Evolutionary conservation across 2,113 vertebrate genomes (phyloP).

Genomic region (Salvelinus fontinalis): DNA sequence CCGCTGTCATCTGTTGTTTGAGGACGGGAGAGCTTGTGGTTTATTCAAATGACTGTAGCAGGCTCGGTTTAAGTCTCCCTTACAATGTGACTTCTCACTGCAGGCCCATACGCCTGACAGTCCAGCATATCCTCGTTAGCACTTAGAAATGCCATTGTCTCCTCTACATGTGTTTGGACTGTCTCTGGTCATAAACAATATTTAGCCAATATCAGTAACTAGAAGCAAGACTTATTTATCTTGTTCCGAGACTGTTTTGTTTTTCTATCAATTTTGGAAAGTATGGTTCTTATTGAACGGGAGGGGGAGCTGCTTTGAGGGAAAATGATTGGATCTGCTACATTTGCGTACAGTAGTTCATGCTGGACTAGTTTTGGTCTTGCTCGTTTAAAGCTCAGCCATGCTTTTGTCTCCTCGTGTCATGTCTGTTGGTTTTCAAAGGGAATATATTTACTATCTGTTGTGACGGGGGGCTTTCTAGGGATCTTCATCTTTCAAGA

Average conservation of each 20-base stretch:
- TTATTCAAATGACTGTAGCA: slow-evolving; percentile 53
- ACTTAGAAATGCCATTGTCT: slow-evolving; percentile 64
- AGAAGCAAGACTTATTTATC: not conserved
- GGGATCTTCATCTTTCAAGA: not conserved
- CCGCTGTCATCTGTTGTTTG: slow-evolving; percentile 43
- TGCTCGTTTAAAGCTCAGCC: not conserved
- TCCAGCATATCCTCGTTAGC: slow-evolving; percentile 55
- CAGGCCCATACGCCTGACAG: not conserved
- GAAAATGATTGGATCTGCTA: not conserved
- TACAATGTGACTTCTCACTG: not conserved
- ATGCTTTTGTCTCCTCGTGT: slow-evolving; percentile 8
- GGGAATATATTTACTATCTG: slow-evolving; percentile 37
- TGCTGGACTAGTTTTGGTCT: slow-evolving; percentile 28
- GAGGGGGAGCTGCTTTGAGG: not conserved
- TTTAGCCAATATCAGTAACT: not conserved
- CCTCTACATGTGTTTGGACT: slow-evolving; percentile 47
- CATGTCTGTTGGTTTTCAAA: slow-evolving; percentile 36
- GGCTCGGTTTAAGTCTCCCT: slow-evolving; percentile 60
- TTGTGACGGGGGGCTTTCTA: slow-evolving; percentile 8
- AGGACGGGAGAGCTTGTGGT: slow-evolving; percentile 10
- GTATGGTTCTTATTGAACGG: not conserved
- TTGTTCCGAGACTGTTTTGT: not conserved
- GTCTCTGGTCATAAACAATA: not conserved
- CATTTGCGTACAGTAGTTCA: not conserved
- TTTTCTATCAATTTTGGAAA: not conserved